Evolutionary conservation across 1,140 invertebrate genomes (phyloP).

Genomic region (Pectinophora gossypiella): DNA sequence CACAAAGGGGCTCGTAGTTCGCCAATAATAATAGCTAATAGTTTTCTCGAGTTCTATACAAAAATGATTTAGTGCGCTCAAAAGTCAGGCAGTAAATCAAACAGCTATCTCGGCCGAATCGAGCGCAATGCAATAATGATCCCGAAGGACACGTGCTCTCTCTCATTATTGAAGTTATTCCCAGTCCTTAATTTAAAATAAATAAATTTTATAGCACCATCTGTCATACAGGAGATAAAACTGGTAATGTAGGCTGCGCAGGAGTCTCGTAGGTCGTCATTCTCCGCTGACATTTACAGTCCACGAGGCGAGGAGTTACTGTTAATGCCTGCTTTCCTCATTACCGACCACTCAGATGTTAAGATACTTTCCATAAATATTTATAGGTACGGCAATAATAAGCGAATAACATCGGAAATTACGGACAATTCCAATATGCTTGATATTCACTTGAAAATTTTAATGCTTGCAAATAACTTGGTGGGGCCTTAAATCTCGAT

Average conservation of each 20-base stretch:
- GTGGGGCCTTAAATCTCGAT: background rate
- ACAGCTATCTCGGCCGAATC: conserved; percentile 40
- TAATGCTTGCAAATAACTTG: too few relatives aligned
- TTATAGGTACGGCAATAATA: background rate
- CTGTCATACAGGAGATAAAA: conserved; percentile 64
- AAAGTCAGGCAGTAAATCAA: conserved; percentile 67
- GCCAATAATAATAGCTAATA: conserved; percentile 70
- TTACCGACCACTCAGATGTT: conserved; percentile 50
- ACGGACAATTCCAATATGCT: background rate
- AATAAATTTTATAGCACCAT: conserved; percentile 68
- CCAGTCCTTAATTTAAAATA: conserved; percentile 56
- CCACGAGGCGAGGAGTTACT: conserved; percentile 51
- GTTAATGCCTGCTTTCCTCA: conserved; percentile 54
- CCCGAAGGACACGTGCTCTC: conserved; percentile 50
- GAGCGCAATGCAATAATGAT: conserved; percentile 41
- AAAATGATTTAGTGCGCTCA: conserved; percentile 65
- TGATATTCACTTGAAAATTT: too few relatives aligned
- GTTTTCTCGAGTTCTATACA: conserved; percentile 66
- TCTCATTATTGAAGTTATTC: conserved; percentile 59
- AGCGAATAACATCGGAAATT: background rate
- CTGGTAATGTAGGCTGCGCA: conserved; percentile 41
- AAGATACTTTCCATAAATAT: conserved; percentile 15
- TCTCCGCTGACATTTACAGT: conserved; percentile 60
- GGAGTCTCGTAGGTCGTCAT: conserved; percentile 43
- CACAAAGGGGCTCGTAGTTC: conserved; percentile 47